These are phyloP conservation scores for Ahaetulla prasina DNA, from an alignment of 2,113 vertebrate genomes.

Conservation along the genomic window DNA sequence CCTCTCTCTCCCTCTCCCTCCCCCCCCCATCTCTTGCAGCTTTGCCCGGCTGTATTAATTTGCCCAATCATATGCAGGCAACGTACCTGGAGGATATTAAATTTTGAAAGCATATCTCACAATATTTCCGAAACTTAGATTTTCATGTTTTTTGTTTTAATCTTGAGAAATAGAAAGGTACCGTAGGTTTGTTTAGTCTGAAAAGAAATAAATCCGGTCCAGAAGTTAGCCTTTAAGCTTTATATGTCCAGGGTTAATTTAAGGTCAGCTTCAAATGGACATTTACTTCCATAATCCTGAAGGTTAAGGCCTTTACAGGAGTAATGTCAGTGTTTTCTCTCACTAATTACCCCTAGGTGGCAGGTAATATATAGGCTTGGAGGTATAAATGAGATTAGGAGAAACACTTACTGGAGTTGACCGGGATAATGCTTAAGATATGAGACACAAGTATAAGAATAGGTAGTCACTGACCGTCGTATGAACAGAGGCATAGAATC, in stretches of 20 bases:
- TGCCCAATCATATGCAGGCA: background rate
- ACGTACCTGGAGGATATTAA: background rate
- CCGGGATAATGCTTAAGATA: background rate
- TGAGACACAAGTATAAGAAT: background rate
- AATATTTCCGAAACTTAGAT: background rate
- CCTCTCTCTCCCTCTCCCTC: too few species aligned
- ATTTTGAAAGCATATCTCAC: background rate
- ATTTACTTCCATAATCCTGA: background rate
- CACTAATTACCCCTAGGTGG: background rate
- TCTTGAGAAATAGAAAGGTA: background rate
- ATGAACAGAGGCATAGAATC: too few species aligned
- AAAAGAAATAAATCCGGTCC: constrained; percentile 25
- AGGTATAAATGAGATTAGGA: background rate
- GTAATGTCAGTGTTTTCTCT: background rate
- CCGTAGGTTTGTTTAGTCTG: constrained; percentile 26
- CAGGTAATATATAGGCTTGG: background rate
- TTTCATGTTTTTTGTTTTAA: background rate
- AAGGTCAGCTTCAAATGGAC: background rate
- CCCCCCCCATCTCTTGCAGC: background rate
- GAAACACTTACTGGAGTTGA: background rate
- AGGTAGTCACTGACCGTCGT: background rate
- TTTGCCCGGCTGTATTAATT: background rate
- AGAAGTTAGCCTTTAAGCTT: constrained; percentile 16
- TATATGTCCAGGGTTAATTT: background rate
- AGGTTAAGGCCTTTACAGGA: background rate